Evolutionary conservation across 2,797 vertebrate species (phyloP).

Genomic region (Esox masquinongy): DNA sequence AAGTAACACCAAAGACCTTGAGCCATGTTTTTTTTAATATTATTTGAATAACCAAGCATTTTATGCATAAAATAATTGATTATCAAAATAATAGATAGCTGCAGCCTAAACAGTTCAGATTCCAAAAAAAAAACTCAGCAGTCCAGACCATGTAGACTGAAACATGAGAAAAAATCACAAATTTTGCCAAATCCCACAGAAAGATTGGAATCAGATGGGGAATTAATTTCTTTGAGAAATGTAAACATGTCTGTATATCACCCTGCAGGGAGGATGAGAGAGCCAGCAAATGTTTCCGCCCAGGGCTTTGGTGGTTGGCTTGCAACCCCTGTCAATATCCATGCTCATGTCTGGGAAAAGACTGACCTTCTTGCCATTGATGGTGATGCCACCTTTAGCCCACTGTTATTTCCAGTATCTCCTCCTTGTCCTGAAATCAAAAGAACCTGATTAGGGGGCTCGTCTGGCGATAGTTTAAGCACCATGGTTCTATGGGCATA

Average conservation of each 20-base stretch:
- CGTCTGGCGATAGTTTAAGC: neutral
- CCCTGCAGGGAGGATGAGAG: neutral
- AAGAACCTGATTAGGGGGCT: neutral
- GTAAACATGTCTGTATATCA: neutral
- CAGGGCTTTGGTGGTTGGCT: neutral
- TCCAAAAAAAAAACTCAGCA: no score
- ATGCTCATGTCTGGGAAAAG: neutral
- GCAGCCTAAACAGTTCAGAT: no score
- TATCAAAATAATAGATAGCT: no score
- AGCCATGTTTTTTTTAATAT: no score
- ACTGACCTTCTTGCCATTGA: neutral
- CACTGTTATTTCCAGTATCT: neutral
- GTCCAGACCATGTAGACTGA: no score
- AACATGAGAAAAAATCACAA: no score
- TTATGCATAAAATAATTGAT: no score
- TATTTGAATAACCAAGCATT: no score
- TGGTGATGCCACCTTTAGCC: neutral
- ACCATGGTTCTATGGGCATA: neutral
- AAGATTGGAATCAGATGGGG: neutral
- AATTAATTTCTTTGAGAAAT: neutral
- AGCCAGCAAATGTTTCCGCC: neutral
- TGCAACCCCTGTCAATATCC: neutral
- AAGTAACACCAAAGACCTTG: no score
- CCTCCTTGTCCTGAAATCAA: neutral
- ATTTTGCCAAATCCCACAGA: neutral